A percentile compares a stretch with the other conserved stretches of the same genome.
Conservation (phyloP, 1,140 invertebrate species). For the Drosophila bipectinata region DNA sequence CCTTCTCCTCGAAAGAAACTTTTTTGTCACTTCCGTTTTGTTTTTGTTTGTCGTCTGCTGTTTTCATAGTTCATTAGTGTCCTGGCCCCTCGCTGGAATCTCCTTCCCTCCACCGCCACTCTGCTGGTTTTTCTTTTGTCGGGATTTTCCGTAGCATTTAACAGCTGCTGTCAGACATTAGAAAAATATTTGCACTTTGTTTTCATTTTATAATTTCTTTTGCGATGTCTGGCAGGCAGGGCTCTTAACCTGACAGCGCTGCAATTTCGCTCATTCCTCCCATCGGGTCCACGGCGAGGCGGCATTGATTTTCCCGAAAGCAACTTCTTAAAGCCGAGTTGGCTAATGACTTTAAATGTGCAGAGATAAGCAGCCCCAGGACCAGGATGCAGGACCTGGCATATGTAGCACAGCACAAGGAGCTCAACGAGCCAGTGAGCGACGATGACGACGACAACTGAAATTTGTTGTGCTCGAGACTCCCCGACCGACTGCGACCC, state of each 20-base stretch:
- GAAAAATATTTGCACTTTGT: constrained; percentile 74
- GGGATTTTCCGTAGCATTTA: constrained; percentile 42
- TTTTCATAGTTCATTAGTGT: constrained; percentile 75
- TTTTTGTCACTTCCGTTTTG: constrained; percentile 24
- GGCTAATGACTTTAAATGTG: constrained; percentile 78
- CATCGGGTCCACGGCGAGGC: background rate
- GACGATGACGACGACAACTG: constrained; percentile 64
- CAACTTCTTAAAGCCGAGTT: constrained; percentile 52
- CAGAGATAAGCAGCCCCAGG: constrained; percentile 64
- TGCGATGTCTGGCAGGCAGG: constrained; percentile 51
- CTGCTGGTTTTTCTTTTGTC: constrained; percentile 7
- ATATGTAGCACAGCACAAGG: constrained; percentile 36
- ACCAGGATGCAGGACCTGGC: constrained; percentile 26
- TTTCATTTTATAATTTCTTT: constrained; percentile 63
- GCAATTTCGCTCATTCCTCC: constrained; percentile 14
- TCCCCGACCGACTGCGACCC: constrained; percentile 10
- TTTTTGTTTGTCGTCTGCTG: constrained; percentile 56
- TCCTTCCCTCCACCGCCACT: background rate
- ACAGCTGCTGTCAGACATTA: constrained; percentile 69
- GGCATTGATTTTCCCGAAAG: constrained; percentile 58
- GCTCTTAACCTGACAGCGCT: constrained; percentile 46
- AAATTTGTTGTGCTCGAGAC: constrained; percentile 60
- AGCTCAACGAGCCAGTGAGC: constrained; percentile 27
- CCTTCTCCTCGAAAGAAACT: constrained; percentile 9
- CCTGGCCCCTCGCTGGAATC: constrained; percentile 1